Evolutionary conservation across 1,140 invertebrate genomes (phyloP), one percentile per base, ranked within the genome.

Genomic region (Heterodera schachtii): DNA sequence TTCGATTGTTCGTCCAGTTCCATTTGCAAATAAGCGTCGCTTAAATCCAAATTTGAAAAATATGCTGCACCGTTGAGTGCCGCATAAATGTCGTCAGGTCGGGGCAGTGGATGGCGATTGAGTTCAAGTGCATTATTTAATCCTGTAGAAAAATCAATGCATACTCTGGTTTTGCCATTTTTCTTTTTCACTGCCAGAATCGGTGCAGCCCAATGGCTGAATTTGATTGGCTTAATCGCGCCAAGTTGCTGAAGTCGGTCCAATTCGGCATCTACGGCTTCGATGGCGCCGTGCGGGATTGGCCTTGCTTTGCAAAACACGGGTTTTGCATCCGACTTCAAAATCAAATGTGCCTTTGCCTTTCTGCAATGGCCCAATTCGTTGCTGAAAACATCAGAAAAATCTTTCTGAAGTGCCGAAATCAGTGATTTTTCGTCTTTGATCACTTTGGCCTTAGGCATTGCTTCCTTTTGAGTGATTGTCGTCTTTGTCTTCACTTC

Each of bases 121-220:
- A 31, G 31, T 31, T 31, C 31, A 1, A 31, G 31, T 31, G 31
- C 31, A 31, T 31, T 73, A 69, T 88, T 88, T 13, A 89, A 75
- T n/a, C 85, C 85, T 4, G 85, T 86, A 11, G 75, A 75, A 75
- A 89, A 88, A 83, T 90, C 86, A 79, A 80, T 82, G 80, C 90
- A 91, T 1, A 91, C 60, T 41, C 90, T 75, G 5, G 90, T 86
- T 78, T 86, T 83, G 2, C 90, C 90, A 75, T 87, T 79, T 8
- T 87, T 31, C 31, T 31, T 31, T 31, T 31, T 31, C 31, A 31
- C 31, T 31, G 31, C 31, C 31, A 31, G 1, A 1, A 1, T 31
- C 1, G 31, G 31, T 31, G 31, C 31, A 31, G 31, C 31, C 31
- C 31, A 31, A 31, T 75, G 89, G 76, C 85, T 69, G 83, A 83